Evolutionary conservation across 2,888 invertebrate species (phyloP).

Genomic region (Coelinius sp.): DNA sequence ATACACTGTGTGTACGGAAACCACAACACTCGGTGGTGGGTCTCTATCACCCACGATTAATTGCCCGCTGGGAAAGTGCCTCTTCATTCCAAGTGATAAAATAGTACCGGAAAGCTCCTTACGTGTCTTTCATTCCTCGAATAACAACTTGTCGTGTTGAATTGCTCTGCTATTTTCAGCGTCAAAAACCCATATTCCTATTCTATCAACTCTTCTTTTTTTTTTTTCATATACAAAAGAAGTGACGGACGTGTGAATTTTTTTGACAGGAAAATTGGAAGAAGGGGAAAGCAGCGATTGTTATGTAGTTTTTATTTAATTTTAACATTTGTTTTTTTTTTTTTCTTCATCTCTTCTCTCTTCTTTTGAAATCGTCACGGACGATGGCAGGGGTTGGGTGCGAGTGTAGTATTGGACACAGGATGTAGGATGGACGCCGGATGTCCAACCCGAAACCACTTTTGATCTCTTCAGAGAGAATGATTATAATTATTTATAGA

Average conservation of each 20-base stretch:
- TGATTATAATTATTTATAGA: neutral
- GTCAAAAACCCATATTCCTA: conserved; percentile 14
- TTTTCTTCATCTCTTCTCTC: neutral
- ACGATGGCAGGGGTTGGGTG: conserved; percentile 57
- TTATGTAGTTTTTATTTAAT: neutral
- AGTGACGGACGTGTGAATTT: conserved; percentile 9
- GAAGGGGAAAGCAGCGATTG: conserved; percentile 23
- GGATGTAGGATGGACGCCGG: conserved; percentile 66
- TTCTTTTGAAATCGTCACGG: conserved; percentile 54
- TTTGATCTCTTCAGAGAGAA: neutral
- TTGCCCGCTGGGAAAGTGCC: conserved; percentile 16
- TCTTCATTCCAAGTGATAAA: conserved; percentile 19
- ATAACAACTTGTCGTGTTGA: neutral
- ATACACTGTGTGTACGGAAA: neutral
- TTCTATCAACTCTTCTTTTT: neutral
- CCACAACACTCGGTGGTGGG: neutral
- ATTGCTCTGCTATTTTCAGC: neutral
- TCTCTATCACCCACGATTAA: conserved; percentile 5
- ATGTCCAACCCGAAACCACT: conserved; percentile 57
- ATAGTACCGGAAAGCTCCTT: conserved; percentile 15
- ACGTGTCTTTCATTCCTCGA: neutral
- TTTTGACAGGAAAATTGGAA: conserved; percentile 24
- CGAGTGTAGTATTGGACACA: no score
- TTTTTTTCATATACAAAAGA: neutral
- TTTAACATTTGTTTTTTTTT: neutral